phyloP scores from a whole-genome alignment of 1,140 invertebrate species.

The Drosophila ananassae region DNA sequence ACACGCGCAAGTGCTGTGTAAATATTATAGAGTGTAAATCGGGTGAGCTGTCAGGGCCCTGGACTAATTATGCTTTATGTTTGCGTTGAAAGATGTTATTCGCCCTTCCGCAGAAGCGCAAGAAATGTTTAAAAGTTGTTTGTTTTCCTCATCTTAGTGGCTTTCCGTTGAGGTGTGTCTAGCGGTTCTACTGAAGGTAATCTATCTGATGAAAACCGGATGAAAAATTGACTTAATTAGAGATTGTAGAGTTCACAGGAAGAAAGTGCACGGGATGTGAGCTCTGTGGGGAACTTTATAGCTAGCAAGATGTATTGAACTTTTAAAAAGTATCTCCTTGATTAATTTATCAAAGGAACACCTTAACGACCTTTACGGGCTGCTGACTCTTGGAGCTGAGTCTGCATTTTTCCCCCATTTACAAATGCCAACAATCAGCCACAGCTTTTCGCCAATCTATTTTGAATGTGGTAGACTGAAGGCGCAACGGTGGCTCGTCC shows the following conservation, averaged over 20 bases:
- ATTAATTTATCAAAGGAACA: conserved; percentile 14
- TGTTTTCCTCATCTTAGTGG: neutral
- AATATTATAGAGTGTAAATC: conserved; percentile 50
- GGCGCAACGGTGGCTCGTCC: conserved; percentile 50
- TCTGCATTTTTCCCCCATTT: conserved; percentile 33
- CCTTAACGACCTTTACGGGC: conserved; percentile 7
- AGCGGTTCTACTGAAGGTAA: conserved; percentile 9
- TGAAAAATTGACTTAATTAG: conserved; percentile 28
- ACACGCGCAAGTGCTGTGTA: conserved; percentile 65
- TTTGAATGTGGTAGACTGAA: conserved; percentile 50
- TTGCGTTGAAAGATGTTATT: conserved; percentile 45
- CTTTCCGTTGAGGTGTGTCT: conserved; percentile 36
- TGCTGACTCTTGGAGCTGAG: too few species aligned
- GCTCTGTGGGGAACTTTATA: neutral
- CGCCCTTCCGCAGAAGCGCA: neutral
- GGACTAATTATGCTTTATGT: conserved; percentile 70
- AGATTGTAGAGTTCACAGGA: neutral
- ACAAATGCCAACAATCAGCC: conserved; percentile 64
- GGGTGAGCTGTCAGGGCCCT: conserved; percentile 38
- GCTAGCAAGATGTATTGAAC: neutral
- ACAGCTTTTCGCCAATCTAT: conserved; percentile 70
- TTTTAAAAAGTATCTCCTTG: neutral
- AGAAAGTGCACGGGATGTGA: conserved; percentile 31
- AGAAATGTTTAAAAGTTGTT: conserved; percentile 1
- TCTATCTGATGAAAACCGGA: conserved; percentile 51